phyloP scores from a whole-genome alignment of 2,797 vertebrate species.

The Melanotaenia pygmaea region DNA sequence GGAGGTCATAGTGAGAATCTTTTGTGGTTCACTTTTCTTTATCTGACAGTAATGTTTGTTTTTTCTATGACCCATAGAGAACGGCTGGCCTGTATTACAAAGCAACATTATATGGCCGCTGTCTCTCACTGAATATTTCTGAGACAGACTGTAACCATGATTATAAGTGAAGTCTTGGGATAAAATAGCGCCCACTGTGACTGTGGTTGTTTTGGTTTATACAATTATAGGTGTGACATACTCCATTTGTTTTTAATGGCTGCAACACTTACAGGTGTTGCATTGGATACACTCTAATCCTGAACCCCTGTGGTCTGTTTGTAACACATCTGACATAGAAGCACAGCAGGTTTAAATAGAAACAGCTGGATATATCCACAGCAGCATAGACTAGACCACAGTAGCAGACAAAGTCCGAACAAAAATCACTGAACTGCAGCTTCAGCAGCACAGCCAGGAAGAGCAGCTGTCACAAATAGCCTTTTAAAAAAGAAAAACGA shows the following conservation, averaged over 20 bases:
- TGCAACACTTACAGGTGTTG: neutral
- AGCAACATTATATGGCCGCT: neutral
- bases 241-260: neutral
- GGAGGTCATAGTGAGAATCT: neutral
- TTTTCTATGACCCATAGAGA: neutral
- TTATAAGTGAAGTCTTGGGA: neutral
- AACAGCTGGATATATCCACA: constrained; percentile 1
- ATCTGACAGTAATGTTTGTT: neutral
- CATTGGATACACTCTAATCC: neutral
- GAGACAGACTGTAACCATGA: neutral
- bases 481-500: constrained; percentile 6
- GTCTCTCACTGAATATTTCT: neutral
- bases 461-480: constrained; percentile 17
- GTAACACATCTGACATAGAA: neutral
- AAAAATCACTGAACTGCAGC: constrained; percentile 17
- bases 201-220: no score
- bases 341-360: neutral
- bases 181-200: neutral
- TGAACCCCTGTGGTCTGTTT: constrained; percentile 3
- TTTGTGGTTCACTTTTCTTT: neutral
- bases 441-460: constrained; percentile 7
- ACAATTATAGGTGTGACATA: neutral
- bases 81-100: neutral
- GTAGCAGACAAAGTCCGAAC: neutral
- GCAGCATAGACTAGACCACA: neutral